Evolutionary conservation across 2,113 vertebrate species (phyloP), one percentile per base, ranked within the genome.

Genomic region (Platanista minor): DNA sequence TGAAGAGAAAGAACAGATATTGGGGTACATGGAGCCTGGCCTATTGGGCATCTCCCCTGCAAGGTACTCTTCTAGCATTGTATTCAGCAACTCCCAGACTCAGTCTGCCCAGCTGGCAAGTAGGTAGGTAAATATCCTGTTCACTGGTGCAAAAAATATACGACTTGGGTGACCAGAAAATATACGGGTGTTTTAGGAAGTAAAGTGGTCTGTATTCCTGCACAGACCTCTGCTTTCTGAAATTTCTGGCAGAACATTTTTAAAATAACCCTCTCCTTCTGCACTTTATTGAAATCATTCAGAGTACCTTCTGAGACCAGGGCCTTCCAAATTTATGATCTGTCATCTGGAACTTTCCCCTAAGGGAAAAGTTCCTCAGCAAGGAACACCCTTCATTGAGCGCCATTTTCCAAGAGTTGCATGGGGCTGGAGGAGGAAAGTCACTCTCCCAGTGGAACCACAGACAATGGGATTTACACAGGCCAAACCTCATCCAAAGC

Each of bases 281-380:
- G 52, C 8, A 17, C 59, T 93, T 91, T 59, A 66, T 23, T 75
- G 78, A 91, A 95, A 93, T 91, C 52, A 89, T 61, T 95, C 82
- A 43, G 46, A 75, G 43, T 29, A 67, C 12, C 74, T 96, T 95
- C 29, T 71, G 83, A 94, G 92, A 96, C 62, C 36, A 75, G 27
- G 59, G 23, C 64, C 41, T 96, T 91, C 67, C 87, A 90, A 96
- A 98, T 97, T 94, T 97, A 96, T 94, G 92, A 81, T 52, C 57
- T 97, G 84, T 80, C 93, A 91, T 85, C 74, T 97, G 59, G 46
- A 96, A 97, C 90, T 97, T 97, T 93, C 92, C 87, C 89, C 62
- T 71, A 39, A 66, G 66, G 94, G 87, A 62, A 97, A 83, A 95
- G 84, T 78, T 97, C n/a, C 78, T 95, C 43, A 74, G 20, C 2